Evolutionary conservation across 2,113 vertebrate genomes (phyloP), one percentile per base, ranked within the genome.

Genomic region (Tachysurus fulvidraco): DNA sequence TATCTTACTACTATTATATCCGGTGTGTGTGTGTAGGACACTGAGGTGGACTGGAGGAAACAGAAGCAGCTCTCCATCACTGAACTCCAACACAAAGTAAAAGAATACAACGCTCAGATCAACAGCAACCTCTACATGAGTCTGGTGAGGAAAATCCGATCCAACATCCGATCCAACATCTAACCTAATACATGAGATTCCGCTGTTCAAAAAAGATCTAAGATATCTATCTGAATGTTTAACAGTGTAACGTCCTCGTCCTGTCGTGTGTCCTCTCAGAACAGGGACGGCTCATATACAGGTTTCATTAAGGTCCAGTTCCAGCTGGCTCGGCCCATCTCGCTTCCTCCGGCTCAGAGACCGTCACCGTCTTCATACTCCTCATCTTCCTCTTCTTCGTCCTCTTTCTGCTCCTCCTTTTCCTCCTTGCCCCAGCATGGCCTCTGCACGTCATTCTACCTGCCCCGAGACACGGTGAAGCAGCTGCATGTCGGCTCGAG

Each of bases 231-330:
- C 3, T 62, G 12, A 83, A 52, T 41, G 21, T 78, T 57, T 28
- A 30, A 11, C 71, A 12, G 44, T 57, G 21, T 64, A 19, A n/a
- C 4, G 7, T 60, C 10, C 5, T 36, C n/a, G 52, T 67, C 67
- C 55, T 36, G 30, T 10, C 1, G 30, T 57, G 59, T 59, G 62
- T 81, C 14, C 44, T n/a, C 88, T 65, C 92, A 99, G 98, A 97
- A 96, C 90, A 97, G 96, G 91, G 97, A 99, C 0, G 96, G 97
- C 64, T 96, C 96, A 30, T 99, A 97, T 93, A 99, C 97, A 0
- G 98, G 98, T 60, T 99, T 99, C 93, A 99, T 99, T 91, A 99
- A 97, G 91, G 98, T 99, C 86, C 97, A 98, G 85, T 96, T 99
- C 89, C 97, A 98, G 92, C 91, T 99, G 82, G 92, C 95, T 3